Conservation (phyloP, 2,113 vertebrate species). For the Chiloscyllium plagiosum region DNA sequence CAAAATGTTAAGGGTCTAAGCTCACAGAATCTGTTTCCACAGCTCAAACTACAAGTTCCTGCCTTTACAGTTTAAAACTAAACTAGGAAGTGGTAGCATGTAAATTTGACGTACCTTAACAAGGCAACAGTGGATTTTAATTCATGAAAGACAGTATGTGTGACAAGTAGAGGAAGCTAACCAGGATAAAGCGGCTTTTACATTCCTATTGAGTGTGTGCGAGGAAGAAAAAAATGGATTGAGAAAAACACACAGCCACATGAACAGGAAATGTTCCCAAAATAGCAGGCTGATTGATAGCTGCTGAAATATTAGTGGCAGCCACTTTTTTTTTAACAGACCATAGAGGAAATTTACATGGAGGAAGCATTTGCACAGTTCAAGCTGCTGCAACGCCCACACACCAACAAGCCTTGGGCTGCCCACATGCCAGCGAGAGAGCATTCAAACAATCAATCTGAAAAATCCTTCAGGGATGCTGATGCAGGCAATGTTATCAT, state of each 20-base stretch:
- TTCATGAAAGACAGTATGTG: background rate
- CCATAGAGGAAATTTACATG: constrained; percentile 31
- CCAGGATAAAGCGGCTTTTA: background rate
- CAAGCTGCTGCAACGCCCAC: constrained; percentile 31
- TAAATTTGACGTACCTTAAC: background rate
- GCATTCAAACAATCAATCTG: background rate
- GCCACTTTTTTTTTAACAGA: background rate
- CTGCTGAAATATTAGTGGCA: constrained; percentile 10
- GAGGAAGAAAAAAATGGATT: background rate
- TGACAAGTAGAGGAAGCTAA: background rate
- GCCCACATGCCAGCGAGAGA: background rate
- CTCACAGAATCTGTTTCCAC: background rate
- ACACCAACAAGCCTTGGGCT: background rate
- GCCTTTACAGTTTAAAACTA: background rate
- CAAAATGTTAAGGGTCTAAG: background rate
- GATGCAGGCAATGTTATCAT: background rate
- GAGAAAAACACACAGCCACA: background rate
- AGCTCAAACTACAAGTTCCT: background rate
- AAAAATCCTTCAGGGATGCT: background rate
- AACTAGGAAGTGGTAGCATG: background rate
- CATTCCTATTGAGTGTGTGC: background rate
- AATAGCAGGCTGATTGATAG: constrained; percentile 27
- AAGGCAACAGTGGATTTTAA: background rate
- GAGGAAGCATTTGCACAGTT: constrained; percentile 25
- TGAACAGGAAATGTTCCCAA: background rate